Percentiles rank a stretch among this genome's conserved stretches.
Evolutionary conservation across 2,797 vertebrate species (phyloP).

Genomic region (Phataginus tricuspis): DNA sequence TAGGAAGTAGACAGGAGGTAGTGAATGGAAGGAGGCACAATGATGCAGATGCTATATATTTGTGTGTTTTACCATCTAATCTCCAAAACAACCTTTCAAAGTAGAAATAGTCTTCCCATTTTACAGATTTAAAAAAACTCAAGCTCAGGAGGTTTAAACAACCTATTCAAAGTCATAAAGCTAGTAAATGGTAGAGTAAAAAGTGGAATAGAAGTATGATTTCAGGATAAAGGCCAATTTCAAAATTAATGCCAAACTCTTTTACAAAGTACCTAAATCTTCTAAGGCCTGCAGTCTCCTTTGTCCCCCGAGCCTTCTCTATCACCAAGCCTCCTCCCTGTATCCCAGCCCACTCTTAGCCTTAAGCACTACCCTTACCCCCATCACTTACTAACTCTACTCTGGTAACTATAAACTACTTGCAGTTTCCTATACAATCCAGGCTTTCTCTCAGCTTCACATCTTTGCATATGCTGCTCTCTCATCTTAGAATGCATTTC

Average conservation of each 20-base stretch:
- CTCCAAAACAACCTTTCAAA: neutral
- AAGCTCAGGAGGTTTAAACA: neutral
- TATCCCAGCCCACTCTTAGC: neutral
- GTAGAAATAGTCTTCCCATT: neutral
- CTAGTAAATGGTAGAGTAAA: neutral
- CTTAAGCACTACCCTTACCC: neutral
- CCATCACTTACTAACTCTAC: neutral
- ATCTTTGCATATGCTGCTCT: neutral
- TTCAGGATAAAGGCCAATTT: conserved; percentile 10
- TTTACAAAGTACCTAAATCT: neutral
- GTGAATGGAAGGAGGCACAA: neutral
- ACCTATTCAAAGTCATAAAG: conserved; percentile 32
- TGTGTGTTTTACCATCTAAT: conserved; percentile 8
- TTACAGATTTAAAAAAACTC: neutral
- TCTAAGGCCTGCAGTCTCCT: neutral
- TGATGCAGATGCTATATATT: neutral
- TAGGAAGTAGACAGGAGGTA: neutral
- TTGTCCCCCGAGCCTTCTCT: neutral
- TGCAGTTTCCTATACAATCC: conserved; percentile 32
- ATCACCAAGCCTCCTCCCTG: neutral
- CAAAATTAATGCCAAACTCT: conserved; percentile 20
- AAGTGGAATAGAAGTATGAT: neutral
- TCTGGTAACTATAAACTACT: neutral
- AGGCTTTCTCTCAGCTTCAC: conserved; percentile 1
- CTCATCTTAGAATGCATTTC: neutral